Percentiles rank a stretch among this genome's conserved stretches.
Evolutionary conservation across 2,888 invertebrate species (phyloP).

Genomic region (Cephus nigrinus): DNA sequence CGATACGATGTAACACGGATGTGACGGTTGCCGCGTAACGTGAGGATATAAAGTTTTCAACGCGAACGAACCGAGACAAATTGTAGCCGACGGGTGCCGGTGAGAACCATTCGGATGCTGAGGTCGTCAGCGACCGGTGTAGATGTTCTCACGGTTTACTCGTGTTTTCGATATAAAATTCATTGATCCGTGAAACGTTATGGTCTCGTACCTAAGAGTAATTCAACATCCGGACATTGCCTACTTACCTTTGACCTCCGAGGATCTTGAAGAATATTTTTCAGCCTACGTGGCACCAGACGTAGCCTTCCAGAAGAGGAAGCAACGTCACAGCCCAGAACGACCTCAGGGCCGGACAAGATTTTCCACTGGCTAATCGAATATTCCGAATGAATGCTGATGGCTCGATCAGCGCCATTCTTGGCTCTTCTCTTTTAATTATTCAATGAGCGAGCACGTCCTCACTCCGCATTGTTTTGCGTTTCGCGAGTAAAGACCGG

Average conservation of each 20-base stretch:
- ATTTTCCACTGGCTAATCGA: neutral
- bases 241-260: neutral
- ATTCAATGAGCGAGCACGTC: conserved; percentile 22
- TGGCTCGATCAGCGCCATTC: neutral
- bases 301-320: neutral
- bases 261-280: neutral
- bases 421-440: neutral
- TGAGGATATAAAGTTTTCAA: neutral
- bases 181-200: conserved; percentile 45
- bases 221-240: neutral
- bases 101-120: conserved; percentile 15
- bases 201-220: neutral
- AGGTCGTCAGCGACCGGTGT: conserved; percentile 29
- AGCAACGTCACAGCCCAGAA: conserved; percentile 5
- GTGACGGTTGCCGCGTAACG: neutral
- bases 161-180: conserved; percentile 45
- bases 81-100: neutral
- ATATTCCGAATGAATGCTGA: neutral
- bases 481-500: conserved; percentile 48
- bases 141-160: conserved; percentile 48
- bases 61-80: neutral
- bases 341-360: conserved; percentile 17
- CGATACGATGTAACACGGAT: neutral
- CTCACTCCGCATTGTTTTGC: conserved; percentile 60
- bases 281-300: neutral